Evolutionary conservation across 2,797 vertebrate genomes (phyloP), one percentile per base, ranked within the genome.

Genomic region (Pipistrellus nathusii): DNA sequence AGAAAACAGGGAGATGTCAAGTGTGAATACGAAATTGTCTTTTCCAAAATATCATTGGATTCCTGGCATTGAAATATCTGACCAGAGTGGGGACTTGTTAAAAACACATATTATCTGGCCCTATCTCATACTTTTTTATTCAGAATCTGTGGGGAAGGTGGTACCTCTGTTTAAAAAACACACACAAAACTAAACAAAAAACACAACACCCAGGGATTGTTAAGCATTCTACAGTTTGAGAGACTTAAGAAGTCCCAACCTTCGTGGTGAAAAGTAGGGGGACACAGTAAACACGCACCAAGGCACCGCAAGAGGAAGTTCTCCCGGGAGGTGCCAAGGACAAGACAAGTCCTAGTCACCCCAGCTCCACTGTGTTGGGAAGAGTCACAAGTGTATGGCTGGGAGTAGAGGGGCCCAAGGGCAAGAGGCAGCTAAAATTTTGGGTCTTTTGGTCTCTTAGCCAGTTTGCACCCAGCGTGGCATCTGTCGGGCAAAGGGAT

Each of bases 161-260:
- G n/a, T 57, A 6, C 9, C 46, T 85, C 59, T 62, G 6, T 59
- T 59, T 30, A 30, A 14, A 30, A 62, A 13, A 57, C 9, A 55
- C 35, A 38, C 38, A 38, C 10, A 25, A 25, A 25, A 57, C 55
- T 11, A 91, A 46, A 46, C 44, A 46, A 46, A 46, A 46, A 46
- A 48, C 46, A 15, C 62, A 93, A 30, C 21, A 55, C 46, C 46
- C 53, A 11, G 62, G 80, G 48, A 77, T 30, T 62, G n/a, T 73
- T 59, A 91, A 53, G 41, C 38, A 46, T 41, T 62, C 18, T 85
- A 6, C 81, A 71, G 27, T 88, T 87, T 25, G 51, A 73, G 86
- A 90, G 46, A 30, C 46, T 91, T 78, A 73, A 66, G 44, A 18
- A 32, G 88, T 91, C 91, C n/a, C 73, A 68, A 23, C 72, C 48